Evolutionary conservation across 2,888 invertebrate species (phyloP).

Genomic region (Campoletis raptor): DNA sequence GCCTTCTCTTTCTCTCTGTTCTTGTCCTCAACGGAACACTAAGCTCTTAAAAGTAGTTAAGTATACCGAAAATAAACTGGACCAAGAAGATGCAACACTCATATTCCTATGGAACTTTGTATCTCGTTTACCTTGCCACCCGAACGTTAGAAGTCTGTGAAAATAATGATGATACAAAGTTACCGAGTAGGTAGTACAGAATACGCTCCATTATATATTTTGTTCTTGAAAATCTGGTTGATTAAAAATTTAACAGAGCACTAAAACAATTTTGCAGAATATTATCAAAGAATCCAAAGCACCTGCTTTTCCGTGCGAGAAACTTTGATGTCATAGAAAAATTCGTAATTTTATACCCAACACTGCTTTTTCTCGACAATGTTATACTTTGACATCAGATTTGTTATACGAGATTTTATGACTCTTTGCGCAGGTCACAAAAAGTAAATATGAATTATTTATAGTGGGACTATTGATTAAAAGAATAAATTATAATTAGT

Average conservation of each 20-base stretch:
- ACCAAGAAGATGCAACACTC: constrained; percentile 38
- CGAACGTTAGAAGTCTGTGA: neutral
- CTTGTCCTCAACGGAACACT: neutral
- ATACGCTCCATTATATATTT: neutral
- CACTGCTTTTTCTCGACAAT: too few relatives aligned
- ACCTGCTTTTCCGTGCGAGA: neutral
- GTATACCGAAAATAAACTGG: constrained; percentile 37
- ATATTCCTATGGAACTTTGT: constrained; percentile 26
- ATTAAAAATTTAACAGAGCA: constrained; percentile 43
- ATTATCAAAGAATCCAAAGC: neutral
- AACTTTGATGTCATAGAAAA: neutral
- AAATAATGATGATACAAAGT: constrained; percentile 12
- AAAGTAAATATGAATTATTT: neutral
- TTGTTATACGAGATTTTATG: neutral
- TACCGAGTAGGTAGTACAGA: neutral
- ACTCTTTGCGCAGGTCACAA: neutral
- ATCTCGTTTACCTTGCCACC: constrained; percentile 5
- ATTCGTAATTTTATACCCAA: too few relatives aligned
- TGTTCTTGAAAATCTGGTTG: constrained; percentile 1
- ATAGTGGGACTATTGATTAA: neutral
- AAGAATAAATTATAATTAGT: neutral
- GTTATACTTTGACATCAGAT: neutral
- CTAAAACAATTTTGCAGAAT: constrained; percentile 6
- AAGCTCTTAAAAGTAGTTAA: constrained; percentile 45
- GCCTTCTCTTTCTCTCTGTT: neutral